Conservation (phyloP, 1,140 invertebrate genomes). For the Drosophila asahinai region DNA sequence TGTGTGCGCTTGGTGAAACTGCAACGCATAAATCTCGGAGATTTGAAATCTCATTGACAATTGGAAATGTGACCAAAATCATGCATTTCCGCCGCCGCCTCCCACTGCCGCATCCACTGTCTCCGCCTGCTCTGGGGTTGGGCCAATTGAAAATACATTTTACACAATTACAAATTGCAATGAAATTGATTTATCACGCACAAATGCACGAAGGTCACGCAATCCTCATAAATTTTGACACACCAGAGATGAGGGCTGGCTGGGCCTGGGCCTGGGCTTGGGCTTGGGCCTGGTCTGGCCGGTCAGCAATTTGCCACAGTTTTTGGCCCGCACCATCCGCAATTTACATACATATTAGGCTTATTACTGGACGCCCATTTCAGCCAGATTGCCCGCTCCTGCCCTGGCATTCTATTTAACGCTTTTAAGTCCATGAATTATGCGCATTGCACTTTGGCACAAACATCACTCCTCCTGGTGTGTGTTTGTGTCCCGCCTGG, state of each 20-base stretch:
- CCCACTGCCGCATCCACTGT: not conserved
- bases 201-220: slow-evolving; percentile 79
- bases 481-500: slow-evolving; percentile 16
- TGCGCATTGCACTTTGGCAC: slow-evolving; percentile 66
- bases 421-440: slow-evolving; percentile 74
- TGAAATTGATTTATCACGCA: slow-evolving; percentile 83
- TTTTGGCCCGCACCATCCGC: slow-evolving; percentile 46
- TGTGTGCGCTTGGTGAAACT: slow-evolving; percentile 51
- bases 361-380: slow-evolving; percentile 54
- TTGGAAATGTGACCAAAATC: slow-evolving; percentile 82
- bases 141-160: slow-evolving; percentile 81
- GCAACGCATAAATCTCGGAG: slow-evolving; percentile 73
- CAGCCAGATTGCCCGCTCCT: slow-evolving; percentile 6
- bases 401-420: slow-evolving; percentile 59
- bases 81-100: slow-evolving; percentile 65
- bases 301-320: slow-evolving; percentile 65
- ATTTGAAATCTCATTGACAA: slow-evolving; percentile 83
- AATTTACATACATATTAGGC: slow-evolving; percentile 64
- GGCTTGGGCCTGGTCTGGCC: slow-evolving; percentile 5
- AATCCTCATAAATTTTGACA: slow-evolving; percentile 77
- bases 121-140: slow-evolving; percentile 5
- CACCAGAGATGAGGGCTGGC: slow-evolving; percentile 40
- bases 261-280: not conserved
- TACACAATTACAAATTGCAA: slow-evolving; percentile 83
- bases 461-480: slow-evolving; percentile 45